Conservation (phyloP, 2,797 vertebrate species). For the Scolopax rusticola region DNA sequence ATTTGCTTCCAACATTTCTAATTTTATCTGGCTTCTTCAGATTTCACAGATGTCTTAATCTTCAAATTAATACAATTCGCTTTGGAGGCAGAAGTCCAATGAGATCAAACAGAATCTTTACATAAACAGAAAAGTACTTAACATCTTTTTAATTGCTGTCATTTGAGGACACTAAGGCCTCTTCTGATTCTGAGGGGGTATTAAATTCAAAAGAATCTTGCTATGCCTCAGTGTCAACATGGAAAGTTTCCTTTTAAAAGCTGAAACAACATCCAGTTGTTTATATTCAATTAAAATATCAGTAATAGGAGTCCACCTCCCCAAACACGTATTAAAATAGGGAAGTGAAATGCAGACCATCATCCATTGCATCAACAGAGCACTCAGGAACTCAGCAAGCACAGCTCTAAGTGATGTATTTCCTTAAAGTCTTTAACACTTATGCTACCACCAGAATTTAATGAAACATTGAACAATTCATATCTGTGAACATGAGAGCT, state of each 20-base stretch:
- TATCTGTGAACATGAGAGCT: neutral
- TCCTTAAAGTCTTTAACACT: neutral
- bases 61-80: neutral
- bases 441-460: neutral
- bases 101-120: neutral
- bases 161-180: neutral
- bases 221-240: fast-evolving
- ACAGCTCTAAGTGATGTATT: fast-evolving
- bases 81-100: neutral
- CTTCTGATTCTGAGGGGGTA: neutral
- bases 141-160: neutral
- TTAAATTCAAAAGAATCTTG: neutral
- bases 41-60: neutral
- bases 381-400: fast-evolving
- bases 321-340: neutral
- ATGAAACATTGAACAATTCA: neutral
- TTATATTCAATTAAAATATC: neutral
- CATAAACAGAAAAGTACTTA: neutral
- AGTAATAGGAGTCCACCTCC: neutral
- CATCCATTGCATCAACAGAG: neutral
- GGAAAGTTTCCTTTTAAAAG: neutral
- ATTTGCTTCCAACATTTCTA: neutral
- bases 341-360: neutral
- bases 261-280: neutral
- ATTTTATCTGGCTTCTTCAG: neutral